A percentile compares a stretch with the other conserved stretches of the same genome.
phyloP scores from a whole-genome alignment of 1,140 invertebrate genomes.

The Calycopis cecrops region DNA sequence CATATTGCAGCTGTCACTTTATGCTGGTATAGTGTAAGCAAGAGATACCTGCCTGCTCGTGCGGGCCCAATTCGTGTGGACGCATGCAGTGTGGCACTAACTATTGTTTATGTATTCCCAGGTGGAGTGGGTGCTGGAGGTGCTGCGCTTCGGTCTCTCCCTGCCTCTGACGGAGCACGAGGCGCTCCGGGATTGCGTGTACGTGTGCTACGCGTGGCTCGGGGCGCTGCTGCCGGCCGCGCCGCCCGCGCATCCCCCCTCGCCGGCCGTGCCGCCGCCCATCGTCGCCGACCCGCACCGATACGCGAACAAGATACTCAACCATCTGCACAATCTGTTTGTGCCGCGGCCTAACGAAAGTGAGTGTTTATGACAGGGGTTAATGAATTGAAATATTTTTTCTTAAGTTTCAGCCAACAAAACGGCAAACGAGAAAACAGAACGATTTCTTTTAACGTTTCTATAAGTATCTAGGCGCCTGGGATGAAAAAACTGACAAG shows the following conservation, averaged over 20 bases:
- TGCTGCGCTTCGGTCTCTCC: slow-evolving; percentile 94
- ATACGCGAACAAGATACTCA: slow-evolving; percentile 93
- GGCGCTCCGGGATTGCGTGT: slow-evolving; percentile 95
- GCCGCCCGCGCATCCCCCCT: slow-evolving; percentile 81
- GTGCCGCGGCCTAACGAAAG: slow-evolving; percentile 94
- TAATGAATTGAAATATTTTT: background rate
- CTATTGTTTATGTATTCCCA: slow-evolving; percentile 28
- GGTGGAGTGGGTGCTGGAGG: slow-evolving; percentile 94
- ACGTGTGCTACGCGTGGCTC: slow-evolving; percentile 98
- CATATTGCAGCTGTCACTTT: background rate
- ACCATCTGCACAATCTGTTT: slow-evolving; percentile 96
- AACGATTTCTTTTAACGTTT: no score
- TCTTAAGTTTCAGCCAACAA: no score
- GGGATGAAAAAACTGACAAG: no score
- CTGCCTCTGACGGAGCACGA: slow-evolving; percentile 92
- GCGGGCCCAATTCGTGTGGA: no score
- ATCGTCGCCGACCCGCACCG: slow-evolving; percentile 92
- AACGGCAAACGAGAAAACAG: no score
- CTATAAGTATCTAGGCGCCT: no score
- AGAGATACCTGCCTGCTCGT: background rate
- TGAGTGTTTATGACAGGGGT: slow-evolving; percentile 75
- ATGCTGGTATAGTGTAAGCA: background rate
- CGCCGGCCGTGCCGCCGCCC: slow-evolving; percentile 80
- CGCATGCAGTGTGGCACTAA: no score
- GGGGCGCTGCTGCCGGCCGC: slow-evolving; percentile 87